Evolutionary conservation across 2,888 invertebrate species (phyloP), one percentile per base, ranked within the genome.

Genomic region (Drosophila demipolita): DNA sequence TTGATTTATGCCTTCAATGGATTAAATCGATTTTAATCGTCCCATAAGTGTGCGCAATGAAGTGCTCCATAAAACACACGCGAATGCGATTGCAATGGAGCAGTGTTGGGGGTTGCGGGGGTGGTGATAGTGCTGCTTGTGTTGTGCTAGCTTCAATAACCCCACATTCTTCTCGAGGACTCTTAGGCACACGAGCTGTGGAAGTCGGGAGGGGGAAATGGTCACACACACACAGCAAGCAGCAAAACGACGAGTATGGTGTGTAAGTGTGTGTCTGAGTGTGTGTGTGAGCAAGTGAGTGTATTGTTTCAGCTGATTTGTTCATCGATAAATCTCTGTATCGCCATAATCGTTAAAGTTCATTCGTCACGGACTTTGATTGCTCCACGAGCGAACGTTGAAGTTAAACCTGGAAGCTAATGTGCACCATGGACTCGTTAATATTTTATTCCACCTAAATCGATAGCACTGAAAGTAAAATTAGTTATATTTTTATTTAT

Each of bases 331-430:
- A 88, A 88, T 87, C 89, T 88, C 84, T 82, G 82, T 80, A 82
- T 83, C 86, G 87, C 89, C 84, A 87, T 87, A 87, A 87, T 84
- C 87, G 86, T 87, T 87, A 88, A 87, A 75, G 89, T 80, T 86
- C 87, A 84, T 86, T 84, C 89, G 87, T 86, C 89, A 87, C 78
- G 78, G 82, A 54, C 78, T 74, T 70, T 82, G 86, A 88, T 80
- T 88, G 78, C 79, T 58, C 72, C 77, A 62, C 65, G 55, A 69
- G 68, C 70, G 71, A 69, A 33, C 64, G 66, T 65, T 66, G 45
- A 20, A 65, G 59, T 38, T 26, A 52, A 57, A 60, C 54, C 67
- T 49, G 50, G 38, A 48, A 60, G 67, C 60, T 58, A 75, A 69
- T 64, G 49, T 58, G 54, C 45, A 78, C 71, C 68, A 62, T 75